Base-by-base conservation (phyloP, 2,888 invertebrate genomes). In the Xestia ashworthii region DNA sequence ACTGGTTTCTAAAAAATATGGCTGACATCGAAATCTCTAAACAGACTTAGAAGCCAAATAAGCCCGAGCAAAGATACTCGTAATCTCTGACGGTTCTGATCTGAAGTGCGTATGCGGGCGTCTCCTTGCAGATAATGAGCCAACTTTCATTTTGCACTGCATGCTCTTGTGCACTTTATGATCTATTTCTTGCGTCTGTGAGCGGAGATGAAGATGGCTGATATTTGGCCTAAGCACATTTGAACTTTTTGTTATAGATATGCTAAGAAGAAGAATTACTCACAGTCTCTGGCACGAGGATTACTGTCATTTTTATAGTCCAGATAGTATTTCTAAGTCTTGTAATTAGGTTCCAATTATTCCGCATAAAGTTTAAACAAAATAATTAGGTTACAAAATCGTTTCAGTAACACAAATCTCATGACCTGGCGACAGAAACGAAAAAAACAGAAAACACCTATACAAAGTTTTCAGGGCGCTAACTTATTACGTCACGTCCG, bases 401-500 rank as follows among this genome's bases (percentile, higher is more conserved):
- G 62, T 14, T 22, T 53, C 41, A 80, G 32, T 70, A 48, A 55
- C 53, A 71, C 41, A 71, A 82, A 77, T 73, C 71, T 71, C 58
- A 25, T 38, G 25, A 58, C 38, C 4, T 62, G 25, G 41, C 5
- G 48, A 44, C 14, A 70, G 62, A 65, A 53, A 38, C 32, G 8
- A 68, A 71, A 71, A 74, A 77, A 74, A 62, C 65, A 65, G n/a
- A 14, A 44, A 65, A 62, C 68, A 86, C 38, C 38, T 73, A 11
- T 55, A 75, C 50, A 80, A 84, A 87, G 66, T 87, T 87, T 86
- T 74, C 44, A 74, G 75, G 74, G 70, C 72, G 77, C 80, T 84
- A 82, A 82, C 84, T 90, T 86, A 89, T 86, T 83, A 87, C 85
- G 84, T 87, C 89, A 87, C 89, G 85, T 82, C 80, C 72, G 79